A percentile compares a stretch with the other conserved stretches of the same genome.
Conservation (phyloP, 2,113 vertebrate genomes). For the Coptodon bakossiorum region DNA sequence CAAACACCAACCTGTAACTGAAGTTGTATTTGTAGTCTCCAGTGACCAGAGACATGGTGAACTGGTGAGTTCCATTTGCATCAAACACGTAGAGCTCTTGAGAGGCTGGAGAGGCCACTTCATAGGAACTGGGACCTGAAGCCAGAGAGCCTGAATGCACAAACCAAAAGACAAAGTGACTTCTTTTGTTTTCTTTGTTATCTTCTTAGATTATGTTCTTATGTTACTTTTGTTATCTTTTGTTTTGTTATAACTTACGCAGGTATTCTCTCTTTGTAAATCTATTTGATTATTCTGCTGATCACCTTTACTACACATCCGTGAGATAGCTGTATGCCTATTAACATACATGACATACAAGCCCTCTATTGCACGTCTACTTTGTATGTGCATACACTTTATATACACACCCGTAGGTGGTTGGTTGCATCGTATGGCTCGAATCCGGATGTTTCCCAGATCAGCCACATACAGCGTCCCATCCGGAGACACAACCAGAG, state of each 20-base stretch:
- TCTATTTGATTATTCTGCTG: neutral
- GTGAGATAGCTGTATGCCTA: neutral
- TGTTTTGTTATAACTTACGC: neutral
- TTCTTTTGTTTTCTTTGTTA: neutral
- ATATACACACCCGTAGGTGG: slow-evolving; percentile 72
- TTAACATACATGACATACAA: accelerated
- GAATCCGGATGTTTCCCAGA: slow-evolving; percentile 92
- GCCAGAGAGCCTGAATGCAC: slow-evolving; percentile 46
- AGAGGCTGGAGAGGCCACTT: slow-evolving; percentile 89
- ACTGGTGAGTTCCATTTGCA: slow-evolving; percentile 92
- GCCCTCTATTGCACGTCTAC: neutral
- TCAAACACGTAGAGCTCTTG: slow-evolving; percentile 98
- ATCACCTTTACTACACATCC: neutral
- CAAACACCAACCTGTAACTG: slow-evolving; percentile 77
- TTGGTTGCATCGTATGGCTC: slow-evolving; percentile 86
- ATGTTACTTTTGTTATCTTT: neutral
- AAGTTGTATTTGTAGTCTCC: slow-evolving; percentile 97
- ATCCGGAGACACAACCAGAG: slow-evolving; percentile 89
- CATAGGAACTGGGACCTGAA: slow-evolving; percentile 80
- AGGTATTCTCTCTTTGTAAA: neutral
- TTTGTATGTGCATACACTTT: neutral
- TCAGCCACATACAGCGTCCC: slow-evolving; percentile 93
- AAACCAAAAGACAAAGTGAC: neutral
- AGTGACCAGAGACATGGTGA: slow-evolving; percentile 89
- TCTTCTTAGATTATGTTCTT: neutral